Evolutionary conservation across 1,140 invertebrate species (phyloP), one percentile per base, ranked within the genome.

Genomic region (Drosophila setifemur): DNA sequence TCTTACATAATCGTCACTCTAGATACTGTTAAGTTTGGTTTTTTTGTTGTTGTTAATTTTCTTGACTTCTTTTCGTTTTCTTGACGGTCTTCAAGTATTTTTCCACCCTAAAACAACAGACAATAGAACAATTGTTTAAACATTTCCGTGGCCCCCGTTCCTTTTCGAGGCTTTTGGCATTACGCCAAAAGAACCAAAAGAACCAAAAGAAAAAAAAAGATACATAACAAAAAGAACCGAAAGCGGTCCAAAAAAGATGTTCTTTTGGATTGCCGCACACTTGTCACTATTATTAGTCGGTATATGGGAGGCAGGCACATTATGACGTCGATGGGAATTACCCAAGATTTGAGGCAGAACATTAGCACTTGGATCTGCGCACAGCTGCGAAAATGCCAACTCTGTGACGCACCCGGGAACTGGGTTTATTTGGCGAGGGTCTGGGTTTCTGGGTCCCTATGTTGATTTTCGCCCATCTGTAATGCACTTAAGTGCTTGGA

Each of bases 41-140:
- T n/a, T n/a, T n/a, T n/a, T n/a, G n/a, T n/a, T 48, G 48, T 47
- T 40, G 39, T 50, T 72, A 19, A 21, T 44, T 52, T 53, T 74
- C 28, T 66, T 50, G 33, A 60, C 48, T 48, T 73, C 28, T 68
- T 37, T 63, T 50, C 31, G 39, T 31, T 57, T 50, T 18, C 49
- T 11, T 45, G 8, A 25, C 48, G 11, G 53, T 60, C 25, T 64
- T 73, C 58, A 66, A 66, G 70, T 73, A 50, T 52, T 53, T 73
- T 75, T 73, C 75, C 72, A 83, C 58, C 76, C 79, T 50, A 79
- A 83, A 79, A 72, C 35, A 67, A 72, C 31, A 86, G 31, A 85
- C 81, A 85, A 86, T 86, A 86, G 81, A 86, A 86, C 81, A 86
- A 86, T 86, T 86, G 81, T 86, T 86, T 86, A 86, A 86, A 86